Base-by-base conservation (phyloP, 1,140 invertebrate species). In the Leptonema lineaticorne region DNA sequence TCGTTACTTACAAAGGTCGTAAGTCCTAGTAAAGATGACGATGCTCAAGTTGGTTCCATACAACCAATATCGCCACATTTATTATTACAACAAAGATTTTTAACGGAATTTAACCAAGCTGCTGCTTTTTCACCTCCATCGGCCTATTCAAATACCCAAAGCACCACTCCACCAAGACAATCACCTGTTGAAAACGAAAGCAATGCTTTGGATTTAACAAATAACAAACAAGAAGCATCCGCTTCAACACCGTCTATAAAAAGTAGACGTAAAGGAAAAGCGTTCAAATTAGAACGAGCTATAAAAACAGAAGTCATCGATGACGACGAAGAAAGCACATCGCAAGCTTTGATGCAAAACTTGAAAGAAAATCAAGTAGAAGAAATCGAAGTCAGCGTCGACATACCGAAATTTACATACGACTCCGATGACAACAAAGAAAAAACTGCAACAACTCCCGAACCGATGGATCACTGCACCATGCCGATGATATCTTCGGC, bases 261-360 rank as follows among this genome's bases (percentile, higher is more conserved):
- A 60, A 87, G 86, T 74, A 85, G 91, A 29, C 85, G 92, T 66
- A 94, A 94, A 76, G 92, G 91, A 0, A 87, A 87, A 59, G 91
- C 92, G 0, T 88, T 88, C 73, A 93, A 92, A 67, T 82, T 84
- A 1, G 70, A 86, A 50, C 79, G 83, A 24, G 76, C 78, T n/a
- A n/a, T n/a, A n/a, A n/a, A n/a, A n/a, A 64, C 56, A 0, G 76
- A 80, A 41, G 79, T 81, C 26, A 79, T 80, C 37, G 83, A 84
- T 2, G 79, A 81, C n/a, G 75, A 76, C 20, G 74, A 76, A 2
- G 69, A 75, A 4, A 20, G 22, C 2, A 69, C 60, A 11, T 70
- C 69, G 0, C 74, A 53, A 24, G 7, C n/a, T 2, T 16, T 20
- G 58, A 48, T 50, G 56, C n/a, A 16, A 28, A 69, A 58, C 14